Conservation (phyloP, 2,113 vertebrate species). For the Melospiza georgiana region DNA sequence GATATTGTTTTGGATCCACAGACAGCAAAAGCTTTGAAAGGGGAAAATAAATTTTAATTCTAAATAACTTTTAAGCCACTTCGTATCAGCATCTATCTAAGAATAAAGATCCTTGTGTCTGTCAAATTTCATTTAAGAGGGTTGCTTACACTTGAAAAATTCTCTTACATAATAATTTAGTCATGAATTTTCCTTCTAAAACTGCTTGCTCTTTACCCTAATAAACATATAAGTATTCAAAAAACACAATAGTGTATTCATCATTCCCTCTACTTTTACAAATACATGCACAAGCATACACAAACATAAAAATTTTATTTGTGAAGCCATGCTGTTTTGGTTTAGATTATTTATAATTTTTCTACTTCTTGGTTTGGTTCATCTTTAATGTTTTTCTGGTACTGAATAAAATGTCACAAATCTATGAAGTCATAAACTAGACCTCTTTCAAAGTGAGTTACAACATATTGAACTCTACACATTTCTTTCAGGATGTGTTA, state of each 20-base stretch:
- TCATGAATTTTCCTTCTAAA: neutral
- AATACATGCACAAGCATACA: neutral
- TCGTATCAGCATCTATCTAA: neutral
- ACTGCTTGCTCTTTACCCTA: neutral
- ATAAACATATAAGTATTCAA: neutral
- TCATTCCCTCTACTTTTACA: neutral
- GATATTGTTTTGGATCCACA: neutral
- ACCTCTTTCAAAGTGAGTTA: neutral
- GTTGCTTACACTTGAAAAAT: neutral
- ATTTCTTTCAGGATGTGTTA: neutral
- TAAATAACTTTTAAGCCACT: neutral
- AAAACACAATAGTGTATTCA: neutral
- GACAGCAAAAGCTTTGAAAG: neutral
- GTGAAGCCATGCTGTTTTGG: rapidly evolving
- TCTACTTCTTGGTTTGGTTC: neutral
- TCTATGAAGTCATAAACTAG: neutral
- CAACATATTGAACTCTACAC: neutral
- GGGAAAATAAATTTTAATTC: neutral
- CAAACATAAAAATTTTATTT: neutral
- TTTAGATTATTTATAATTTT: neutral
- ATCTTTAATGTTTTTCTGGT: neutral
- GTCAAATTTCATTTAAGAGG: neutral
- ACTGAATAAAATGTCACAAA: neutral
- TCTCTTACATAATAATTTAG: neutral
- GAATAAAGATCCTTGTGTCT: neutral